Conservation (phyloP, 2,113 vertebrate genomes). For the Heptranchias perlo region DNA sequence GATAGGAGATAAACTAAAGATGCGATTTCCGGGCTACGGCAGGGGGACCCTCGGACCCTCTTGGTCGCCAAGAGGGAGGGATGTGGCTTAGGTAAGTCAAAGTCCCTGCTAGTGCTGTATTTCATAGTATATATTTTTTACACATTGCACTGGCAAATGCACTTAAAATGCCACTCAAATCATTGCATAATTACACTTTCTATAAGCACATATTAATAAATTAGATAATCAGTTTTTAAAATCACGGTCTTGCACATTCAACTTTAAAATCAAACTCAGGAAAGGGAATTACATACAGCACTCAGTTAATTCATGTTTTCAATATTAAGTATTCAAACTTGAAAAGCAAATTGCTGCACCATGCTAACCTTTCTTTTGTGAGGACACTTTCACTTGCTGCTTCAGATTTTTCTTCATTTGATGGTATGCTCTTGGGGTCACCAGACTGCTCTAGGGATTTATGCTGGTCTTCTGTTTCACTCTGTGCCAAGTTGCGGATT, state of each 20-base stretch:
- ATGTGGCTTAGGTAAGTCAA: background rate
- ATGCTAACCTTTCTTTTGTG: slow-evolving; percentile 74
- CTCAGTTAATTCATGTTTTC: background rate
- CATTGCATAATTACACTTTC: background rate
- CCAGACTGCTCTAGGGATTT: slow-evolving; percentile 45
- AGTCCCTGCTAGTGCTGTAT: background rate
- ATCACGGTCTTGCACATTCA: background rate
- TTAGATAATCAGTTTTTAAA: background rate
- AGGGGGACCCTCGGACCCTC: background rate
- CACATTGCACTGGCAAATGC: background rate
- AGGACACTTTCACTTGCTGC: slow-evolving; percentile 52
- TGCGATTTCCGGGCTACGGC: background rate
- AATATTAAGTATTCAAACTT: background rate
- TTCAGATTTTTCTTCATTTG: slow-evolving; percentile 48
- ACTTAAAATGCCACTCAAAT: background rate
- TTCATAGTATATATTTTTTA: background rate
- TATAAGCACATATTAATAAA: background rate
- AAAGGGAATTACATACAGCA: background rate
- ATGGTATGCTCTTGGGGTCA: slow-evolving; percentile 46
- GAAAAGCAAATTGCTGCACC: background rate
- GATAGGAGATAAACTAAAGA: background rate
- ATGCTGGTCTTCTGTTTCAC: slow-evolving; percentile 47
- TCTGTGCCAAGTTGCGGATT: slow-evolving; percentile 63
- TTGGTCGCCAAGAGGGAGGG: background rate
- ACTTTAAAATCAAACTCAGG: background rate